A percentile compares a stretch with the other conserved stretches of the same genome.
These are phyloP conservation scores for Nasonia giraulti DNA, from an alignment of 1,140 invertebrate species.

Conservation along the genomic window DNA sequence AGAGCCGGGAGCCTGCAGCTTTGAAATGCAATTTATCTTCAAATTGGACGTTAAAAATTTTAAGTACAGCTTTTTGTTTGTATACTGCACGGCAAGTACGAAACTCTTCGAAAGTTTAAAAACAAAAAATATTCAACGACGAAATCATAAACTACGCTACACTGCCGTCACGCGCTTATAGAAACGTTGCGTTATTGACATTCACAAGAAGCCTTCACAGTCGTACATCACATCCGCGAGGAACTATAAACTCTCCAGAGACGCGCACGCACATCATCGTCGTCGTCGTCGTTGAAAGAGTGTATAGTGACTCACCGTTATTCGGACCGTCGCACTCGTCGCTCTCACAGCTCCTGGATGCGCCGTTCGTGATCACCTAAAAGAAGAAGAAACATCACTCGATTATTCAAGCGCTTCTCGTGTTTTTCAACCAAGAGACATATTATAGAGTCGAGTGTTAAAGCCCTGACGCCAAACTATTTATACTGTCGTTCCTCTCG, in stretches of 20 bases:
- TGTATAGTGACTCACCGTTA: constrained; percentile 42
- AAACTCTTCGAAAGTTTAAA: neutral
- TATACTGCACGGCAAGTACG: too few relatives aligned
- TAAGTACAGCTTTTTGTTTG: too few relatives aligned
- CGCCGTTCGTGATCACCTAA: constrained; percentile 68
- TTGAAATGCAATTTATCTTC: too few relatives aligned
- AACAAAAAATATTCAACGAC: neutral
- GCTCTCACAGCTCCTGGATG: constrained; percentile 39
- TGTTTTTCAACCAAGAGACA: neutral
- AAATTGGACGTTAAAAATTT: too few relatives aligned
- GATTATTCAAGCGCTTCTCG: constrained; percentile 22
- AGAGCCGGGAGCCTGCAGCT: too few relatives aligned
- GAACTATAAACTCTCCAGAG: too few relatives aligned
- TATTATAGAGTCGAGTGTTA: neutral
- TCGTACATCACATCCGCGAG: neutral
- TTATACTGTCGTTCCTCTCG: neutral
- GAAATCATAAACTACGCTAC: neutral
- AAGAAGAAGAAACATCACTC: constrained; percentile 52
- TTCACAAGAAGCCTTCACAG: neutral
- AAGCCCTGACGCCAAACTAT: neutral
- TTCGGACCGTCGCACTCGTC: constrained; percentile 51
- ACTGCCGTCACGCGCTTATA: neutral
- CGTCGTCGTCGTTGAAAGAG: too few relatives aligned
- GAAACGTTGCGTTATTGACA: neutral
- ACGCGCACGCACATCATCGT: too few relatives aligned